phyloP scores from a whole-genome alignment of 2,113 vertebrate species.

The Oriolus oriolus region DNA sequence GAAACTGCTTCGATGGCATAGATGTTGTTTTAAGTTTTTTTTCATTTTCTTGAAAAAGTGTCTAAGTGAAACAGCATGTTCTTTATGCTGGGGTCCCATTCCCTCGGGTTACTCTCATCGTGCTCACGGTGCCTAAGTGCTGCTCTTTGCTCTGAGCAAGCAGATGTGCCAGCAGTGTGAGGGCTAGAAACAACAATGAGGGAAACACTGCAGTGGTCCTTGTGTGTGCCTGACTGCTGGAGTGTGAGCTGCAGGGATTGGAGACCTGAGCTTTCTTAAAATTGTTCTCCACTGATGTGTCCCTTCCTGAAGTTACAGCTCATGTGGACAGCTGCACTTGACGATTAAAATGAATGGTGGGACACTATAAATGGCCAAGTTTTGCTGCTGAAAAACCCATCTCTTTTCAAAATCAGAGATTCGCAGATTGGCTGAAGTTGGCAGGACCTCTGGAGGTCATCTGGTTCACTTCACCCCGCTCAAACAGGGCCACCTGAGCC shows the following conservation, averaged over 20 bases:
- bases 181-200: neutral
- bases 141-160: neutral
- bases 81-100: slow-evolving; percentile 15
- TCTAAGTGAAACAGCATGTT: slow-evolving; percentile 50
- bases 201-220: neutral
- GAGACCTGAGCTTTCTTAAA: neutral
- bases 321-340: neutral
- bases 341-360: neutral
- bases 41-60: slow-evolving; percentile 32
- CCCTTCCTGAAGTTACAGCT: neutral
- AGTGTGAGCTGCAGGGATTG: accelerated
- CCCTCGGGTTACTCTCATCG: neutral
- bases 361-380: neutral
- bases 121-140: neutral
- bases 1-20: neutral
- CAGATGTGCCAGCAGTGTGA: accelerated
- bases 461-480: neutral
- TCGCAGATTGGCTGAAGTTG: neutral
- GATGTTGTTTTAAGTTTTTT: slow-evolving; percentile 47
- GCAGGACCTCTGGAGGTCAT: neutral
- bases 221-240: neutral
- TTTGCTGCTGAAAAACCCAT: neutral
- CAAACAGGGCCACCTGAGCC: neutral
- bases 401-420: neutral
- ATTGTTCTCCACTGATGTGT: neutral